phyloP scores from a whole-genome alignment of 92 coral and sea anemone genomes.

The Scolanthus callimorphus region DNA sequence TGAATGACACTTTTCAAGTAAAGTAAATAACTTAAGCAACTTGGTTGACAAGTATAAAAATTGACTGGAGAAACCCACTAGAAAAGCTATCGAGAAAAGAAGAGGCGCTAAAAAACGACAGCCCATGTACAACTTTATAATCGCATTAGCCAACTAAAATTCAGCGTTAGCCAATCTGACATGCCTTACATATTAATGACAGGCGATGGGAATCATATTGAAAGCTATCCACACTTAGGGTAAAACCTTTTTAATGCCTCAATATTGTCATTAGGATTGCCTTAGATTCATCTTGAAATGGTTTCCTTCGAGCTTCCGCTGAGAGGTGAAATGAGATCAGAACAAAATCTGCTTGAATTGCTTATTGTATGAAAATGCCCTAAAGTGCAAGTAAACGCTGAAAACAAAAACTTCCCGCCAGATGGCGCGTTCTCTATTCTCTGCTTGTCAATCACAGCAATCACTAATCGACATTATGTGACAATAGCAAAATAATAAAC shows the following conservation, averaged over 20 bases:
- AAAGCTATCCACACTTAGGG: constrained; percentile 80
- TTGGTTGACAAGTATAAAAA: no score
- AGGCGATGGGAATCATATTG: constrained; percentile 72
- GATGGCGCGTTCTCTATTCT: constrained; percentile 95
- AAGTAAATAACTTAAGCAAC: background rate
- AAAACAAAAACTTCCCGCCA: constrained; percentile 73
- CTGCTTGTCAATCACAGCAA: constrained; percentile 90
- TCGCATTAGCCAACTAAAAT: constrained; percentile 74
- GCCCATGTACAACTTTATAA: constrained; percentile 35
- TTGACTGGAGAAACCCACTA: background rate
- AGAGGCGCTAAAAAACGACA: constrained; percentile 36
- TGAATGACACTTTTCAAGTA: no score
- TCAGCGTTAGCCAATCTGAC: constrained; percentile 58
- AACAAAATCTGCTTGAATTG: constrained; percentile 74
- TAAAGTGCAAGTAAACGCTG: constrained; percentile 89
- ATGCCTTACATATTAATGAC: constrained; percentile 68
- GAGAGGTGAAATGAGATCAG: constrained; percentile 81
- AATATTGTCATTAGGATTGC: constrained; percentile 86
- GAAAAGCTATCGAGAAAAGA: constrained; percentile 17
- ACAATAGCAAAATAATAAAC: constrained; percentile 94
- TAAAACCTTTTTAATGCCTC: constrained; percentile 78
- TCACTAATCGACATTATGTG: constrained; percentile 90
- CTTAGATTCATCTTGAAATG: constrained; percentile 51
- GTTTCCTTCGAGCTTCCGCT: constrained; percentile 79
- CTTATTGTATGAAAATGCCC: constrained; percentile 85